A percentile compares a stretch with the other conserved stretches of the same genome.
phyloP scores from a whole-genome alignment of 2,113 vertebrate species.

The Nesogale talazaci region DNA sequence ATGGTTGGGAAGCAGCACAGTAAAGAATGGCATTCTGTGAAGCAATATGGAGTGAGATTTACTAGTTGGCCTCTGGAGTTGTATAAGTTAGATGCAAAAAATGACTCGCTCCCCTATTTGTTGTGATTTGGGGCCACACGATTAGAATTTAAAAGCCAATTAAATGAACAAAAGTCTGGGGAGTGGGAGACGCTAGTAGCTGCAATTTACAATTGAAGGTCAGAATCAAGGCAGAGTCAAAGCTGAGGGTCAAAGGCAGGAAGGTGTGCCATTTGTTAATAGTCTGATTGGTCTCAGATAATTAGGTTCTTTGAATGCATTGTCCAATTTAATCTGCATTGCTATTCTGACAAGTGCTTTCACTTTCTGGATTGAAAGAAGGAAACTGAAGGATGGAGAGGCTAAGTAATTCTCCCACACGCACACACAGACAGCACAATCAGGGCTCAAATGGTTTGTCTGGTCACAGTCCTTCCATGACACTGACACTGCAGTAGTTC shows the following conservation, averaged over 20 bases:
- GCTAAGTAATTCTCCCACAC: background rate
- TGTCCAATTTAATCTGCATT: conserved; percentile 27
- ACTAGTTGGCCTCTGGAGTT: background rate
- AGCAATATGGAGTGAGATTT: background rate
- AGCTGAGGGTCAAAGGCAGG: background rate
- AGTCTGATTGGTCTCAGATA: background rate
- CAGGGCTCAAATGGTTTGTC: background rate
- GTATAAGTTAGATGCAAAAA: background rate
- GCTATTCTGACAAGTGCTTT: conserved; percentile 9
- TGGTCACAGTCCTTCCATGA: background rate
- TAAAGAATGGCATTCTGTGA: background rate
- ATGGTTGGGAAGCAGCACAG: background rate
- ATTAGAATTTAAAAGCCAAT: conserved; percentile 40
- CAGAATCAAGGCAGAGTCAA: background rate
- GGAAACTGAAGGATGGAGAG: background rate
- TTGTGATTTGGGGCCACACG: background rate
- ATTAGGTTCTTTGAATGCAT: background rate
- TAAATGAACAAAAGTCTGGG: conserved; percentile 2
- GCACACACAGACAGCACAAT: background rate
- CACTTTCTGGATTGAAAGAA: conserved; percentile 46
- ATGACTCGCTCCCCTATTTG: background rate
- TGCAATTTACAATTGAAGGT: conserved; percentile 37
- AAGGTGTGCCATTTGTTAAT: background rate
- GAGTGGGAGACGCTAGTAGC: background rate
- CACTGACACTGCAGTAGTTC: background rate